Conservation (phyloP, 2,113 vertebrate species). For the Catharus fuscescens region DNA sequence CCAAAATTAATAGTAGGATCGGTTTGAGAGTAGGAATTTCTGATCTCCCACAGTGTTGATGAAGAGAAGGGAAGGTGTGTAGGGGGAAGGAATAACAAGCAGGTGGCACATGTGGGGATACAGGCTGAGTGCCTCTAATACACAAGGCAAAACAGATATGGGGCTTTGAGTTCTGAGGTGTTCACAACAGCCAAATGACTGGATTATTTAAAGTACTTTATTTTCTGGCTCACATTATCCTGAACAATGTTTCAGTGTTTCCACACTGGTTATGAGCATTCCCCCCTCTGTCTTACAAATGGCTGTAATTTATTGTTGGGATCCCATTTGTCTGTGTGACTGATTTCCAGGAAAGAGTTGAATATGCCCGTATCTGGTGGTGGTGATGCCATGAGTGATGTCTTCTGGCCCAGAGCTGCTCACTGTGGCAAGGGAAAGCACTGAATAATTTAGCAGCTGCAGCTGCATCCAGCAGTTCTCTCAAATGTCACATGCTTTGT, state of each 20-base stretch:
- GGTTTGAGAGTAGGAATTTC: background rate
- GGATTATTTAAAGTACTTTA: background rate
- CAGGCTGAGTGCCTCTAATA: background rate
- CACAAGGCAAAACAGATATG: background rate
- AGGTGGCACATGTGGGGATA: accelerated
- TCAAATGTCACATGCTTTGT: background rate
- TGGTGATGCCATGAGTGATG: background rate
- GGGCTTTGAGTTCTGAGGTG: background rate
- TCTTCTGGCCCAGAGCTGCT: background rate
- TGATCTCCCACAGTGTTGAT: background rate
- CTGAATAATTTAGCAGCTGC: conserved; percentile 59
- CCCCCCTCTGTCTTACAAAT: background rate
- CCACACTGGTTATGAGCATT: background rate
- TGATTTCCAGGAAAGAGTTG: background rate
- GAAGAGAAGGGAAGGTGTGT: background rate
- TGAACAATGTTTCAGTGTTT: background rate
- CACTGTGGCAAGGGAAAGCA: background rate
- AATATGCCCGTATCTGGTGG: background rate
- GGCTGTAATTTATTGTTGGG: background rate
- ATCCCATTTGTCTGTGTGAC: background rate
- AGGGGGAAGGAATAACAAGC: background rate
- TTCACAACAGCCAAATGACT: background rate
- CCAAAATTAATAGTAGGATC: background rate
- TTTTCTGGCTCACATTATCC: background rate
- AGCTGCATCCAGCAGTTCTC: conserved; percentile 23